Evolutionary conservation across 2,888 invertebrate genomes (phyloP).

Genomic region (Drosophila fungiperda): DNA sequence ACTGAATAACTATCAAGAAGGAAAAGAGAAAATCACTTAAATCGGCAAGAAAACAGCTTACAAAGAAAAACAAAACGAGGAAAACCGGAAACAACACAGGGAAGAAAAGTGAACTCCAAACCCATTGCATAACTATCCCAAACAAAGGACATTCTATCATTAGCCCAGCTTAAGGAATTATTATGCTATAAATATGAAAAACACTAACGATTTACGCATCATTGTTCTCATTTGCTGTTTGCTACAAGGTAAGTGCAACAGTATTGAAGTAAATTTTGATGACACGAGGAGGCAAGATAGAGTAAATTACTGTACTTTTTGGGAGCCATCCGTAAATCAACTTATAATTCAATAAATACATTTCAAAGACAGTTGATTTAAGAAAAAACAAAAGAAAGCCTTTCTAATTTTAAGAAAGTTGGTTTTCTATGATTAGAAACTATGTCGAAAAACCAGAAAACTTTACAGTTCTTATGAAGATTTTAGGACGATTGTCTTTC

Average conservation of each 20-base stretch:
- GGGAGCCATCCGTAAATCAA: not conserved
- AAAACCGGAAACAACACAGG: slow-evolving; percentile 4
- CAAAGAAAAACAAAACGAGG: slow-evolving; percentile 24
- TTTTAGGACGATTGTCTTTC: not conserved
- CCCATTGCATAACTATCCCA: slow-evolving; percentile 35
- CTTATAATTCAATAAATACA: not conserved
- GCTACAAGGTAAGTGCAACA: slow-evolving; percentile 80
- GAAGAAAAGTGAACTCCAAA: slow-evolving; percentile 40
- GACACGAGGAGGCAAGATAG: not conserved
- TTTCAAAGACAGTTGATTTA: not conserved
- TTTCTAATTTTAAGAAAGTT: not conserved
- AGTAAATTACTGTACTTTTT: not conserved
- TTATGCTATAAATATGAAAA: slow-evolving; percentile 85
- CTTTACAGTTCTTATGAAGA: not conserved
- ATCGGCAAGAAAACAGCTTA: slow-evolving; percentile 50
- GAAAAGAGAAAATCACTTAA: slow-evolving; percentile 61
- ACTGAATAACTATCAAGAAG: slow-evolving; percentile 51
- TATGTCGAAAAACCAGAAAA: not conserved
- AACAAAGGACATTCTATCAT: slow-evolving; percentile 38
- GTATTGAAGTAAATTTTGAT: slow-evolving; percentile 14
- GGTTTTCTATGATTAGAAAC: not conserved
- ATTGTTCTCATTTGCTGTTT: slow-evolving; percentile 82
- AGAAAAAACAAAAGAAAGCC: not conserved
- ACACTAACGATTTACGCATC: slow-evolving; percentile 82
- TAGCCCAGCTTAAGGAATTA: slow-evolving; percentile 58